Base-by-base conservation (phyloP, 2,797 vertebrate species). In the Aldrovandia affinis region DNA sequence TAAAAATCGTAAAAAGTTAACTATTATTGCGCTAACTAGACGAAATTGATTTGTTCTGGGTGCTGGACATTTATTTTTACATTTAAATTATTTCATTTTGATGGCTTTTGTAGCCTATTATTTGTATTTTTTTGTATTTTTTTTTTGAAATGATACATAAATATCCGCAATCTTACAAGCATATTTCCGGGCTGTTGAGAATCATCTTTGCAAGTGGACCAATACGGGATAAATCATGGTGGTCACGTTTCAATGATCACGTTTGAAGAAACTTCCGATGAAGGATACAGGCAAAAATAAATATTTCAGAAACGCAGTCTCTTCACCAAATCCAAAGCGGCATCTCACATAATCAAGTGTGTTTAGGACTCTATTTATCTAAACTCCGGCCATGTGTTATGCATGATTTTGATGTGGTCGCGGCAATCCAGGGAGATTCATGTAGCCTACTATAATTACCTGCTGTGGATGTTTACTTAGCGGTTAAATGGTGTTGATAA, bases 401-500 rank as follows among this genome's bases (percentile, higher is more conserved):
- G 73, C 25, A 20, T 77, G 42, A 44, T 77, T 77, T 77, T 25
- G 42, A 44, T 6, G 73, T 77, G 39, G 42, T 4, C 73, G 47
- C 20, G 39, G n/a, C 73, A n/a, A 7, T 77, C 20, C 36, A 54
- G 63, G 30, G 54, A 83, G 73, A 63, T 68, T 36, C 36, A 18
- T 57, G 39, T 79, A 70, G 36, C 39, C 20, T 25, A 30, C 36
- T 55, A 9, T 83, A 61, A 61, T 59, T 42, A 8, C 39, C 47
- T 22, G 22, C 77, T 14, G 77, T 36, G 80, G 83, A 78, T 78
- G 12, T 81, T 54, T 68, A 78, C 28, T 65, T 84, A 47, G 84
- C 78, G 87, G 85, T 93, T 94, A 95, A 95, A 96, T 96, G 95
- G 93, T 95, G 89, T 90, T 92, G 87, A 92, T 93, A 88, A 92